phyloP scores from a whole-genome alignment of 2,113 vertebrate genomes.

The Forbesichthys papilliferus region DNA sequence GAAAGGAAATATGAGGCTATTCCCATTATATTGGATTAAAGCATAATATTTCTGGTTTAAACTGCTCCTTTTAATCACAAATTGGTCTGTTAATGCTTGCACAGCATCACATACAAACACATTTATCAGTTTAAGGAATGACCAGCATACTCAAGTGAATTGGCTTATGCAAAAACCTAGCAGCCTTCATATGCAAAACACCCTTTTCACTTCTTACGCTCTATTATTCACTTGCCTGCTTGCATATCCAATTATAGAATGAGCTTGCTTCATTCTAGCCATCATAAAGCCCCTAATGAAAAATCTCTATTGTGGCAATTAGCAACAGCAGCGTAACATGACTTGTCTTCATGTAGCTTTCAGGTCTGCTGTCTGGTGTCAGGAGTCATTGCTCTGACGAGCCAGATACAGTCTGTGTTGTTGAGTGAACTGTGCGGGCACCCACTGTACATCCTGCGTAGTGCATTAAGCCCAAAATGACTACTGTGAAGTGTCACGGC shows the following conservation, averaged over 20 bases:
- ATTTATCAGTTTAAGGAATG: slow-evolving; percentile 63
- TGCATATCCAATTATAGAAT: slow-evolving; percentile 74
- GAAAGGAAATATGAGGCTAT: slow-evolving; percentile 37
- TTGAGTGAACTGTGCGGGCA: slow-evolving; percentile 33
- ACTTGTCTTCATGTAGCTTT: slow-evolving; percentile 52
- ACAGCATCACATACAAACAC: slow-evolving; percentile 51
- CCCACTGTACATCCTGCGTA: background rate
- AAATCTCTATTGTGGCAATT: slow-evolving; percentile 62
- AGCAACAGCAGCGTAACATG: slow-evolving; percentile 66
- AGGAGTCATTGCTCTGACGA: slow-evolving; percentile 41
- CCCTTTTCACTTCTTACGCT: slow-evolving; percentile 61
- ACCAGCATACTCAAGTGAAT: slow-evolving; percentile 54
- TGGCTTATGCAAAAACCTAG: slow-evolving; percentile 59
- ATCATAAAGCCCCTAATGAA: slow-evolving; percentile 41
- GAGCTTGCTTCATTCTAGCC: slow-evolving; percentile 65
- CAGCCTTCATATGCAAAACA: slow-evolving; percentile 68
- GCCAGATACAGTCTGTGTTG: slow-evolving; percentile 32
- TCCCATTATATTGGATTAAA: slow-evolving; percentile 44
- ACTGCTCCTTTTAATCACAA: slow-evolving; percentile 42
- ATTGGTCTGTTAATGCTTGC: slow-evolving; percentile 48
- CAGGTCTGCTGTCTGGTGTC: slow-evolving; percentile 53
- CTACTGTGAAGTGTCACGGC: background rate
- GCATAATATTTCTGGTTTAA: slow-evolving; percentile 34
- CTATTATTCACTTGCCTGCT: slow-evolving; percentile 71
- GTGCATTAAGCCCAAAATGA: background rate